Conservation (phyloP, 2,797 vertebrate species). For the Gymnoscopelus braueri region DNA sequence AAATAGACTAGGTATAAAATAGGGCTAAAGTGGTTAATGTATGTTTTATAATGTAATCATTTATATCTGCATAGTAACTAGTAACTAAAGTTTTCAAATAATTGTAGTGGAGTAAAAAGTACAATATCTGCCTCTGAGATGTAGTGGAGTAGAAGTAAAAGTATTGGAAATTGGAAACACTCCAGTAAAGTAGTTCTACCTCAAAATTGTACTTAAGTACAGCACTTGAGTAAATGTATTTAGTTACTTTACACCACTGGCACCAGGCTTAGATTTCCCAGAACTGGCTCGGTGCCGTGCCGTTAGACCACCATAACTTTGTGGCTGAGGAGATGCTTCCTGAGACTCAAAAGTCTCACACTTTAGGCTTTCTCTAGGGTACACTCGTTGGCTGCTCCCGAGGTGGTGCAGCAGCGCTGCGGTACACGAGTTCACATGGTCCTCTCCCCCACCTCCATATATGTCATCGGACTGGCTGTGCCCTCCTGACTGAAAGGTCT, state of each 20-base stretch:
- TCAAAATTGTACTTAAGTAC: too few species aligned
- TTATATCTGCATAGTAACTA: too few species aligned
- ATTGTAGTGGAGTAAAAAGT: too few species aligned
- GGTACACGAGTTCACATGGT: conserved; percentile 57
- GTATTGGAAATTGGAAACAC: too few species aligned
- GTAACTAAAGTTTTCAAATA: too few species aligned
- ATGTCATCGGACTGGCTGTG: conserved; percentile 74
- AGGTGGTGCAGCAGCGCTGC: conserved; percentile 32
- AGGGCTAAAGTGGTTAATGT: too few species aligned
- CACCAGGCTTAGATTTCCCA: conserved; percentile 60
- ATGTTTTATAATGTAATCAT: too few species aligned
- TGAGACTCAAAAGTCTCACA: conserved; percentile 38
- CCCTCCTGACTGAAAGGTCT: conserved; percentile 62
- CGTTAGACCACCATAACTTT: conserved; percentile 34
- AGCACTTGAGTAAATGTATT: too few species aligned
- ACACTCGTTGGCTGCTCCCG: conserved; percentile 30
- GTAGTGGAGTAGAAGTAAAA: too few species aligned
- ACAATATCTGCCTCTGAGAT: too few species aligned
- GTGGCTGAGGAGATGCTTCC: conserved; percentile 40
- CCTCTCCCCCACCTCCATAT: conserved; percentile 55
- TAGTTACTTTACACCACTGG: background rate
- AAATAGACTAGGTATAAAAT: too few species aligned
- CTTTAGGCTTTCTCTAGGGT: conserved; percentile 39
- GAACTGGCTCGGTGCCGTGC: conserved; percentile 48
- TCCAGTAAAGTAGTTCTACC: too few species aligned